These are phyloP conservation scores for Oryzias melastigma DNA, from an alignment of 2,113 vertebrate species.

Conservation along the genomic window DNA sequence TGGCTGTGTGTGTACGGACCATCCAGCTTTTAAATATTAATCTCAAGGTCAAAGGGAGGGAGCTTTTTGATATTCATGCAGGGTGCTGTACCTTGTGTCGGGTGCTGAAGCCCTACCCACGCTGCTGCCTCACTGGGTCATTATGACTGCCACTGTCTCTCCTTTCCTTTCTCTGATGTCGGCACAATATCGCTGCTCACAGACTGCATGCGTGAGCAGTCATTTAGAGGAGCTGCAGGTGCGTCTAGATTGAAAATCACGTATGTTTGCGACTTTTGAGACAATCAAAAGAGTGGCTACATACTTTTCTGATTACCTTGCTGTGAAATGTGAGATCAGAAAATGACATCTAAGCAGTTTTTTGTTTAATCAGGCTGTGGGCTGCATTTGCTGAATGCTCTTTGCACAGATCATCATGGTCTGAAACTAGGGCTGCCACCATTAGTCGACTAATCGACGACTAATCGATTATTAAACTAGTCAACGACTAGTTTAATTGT, in stretches of 20 bases:
- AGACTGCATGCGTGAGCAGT: slow-evolving; percentile 33
- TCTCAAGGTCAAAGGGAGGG: slow-evolving; percentile 78
- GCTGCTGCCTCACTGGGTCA: slow-evolving; percentile 59
- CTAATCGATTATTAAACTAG: too few relatives aligned
- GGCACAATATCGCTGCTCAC: slow-evolving; percentile 29
- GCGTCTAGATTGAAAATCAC: background rate
- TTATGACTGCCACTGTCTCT: slow-evolving; percentile 62
- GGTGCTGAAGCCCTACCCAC: slow-evolving; percentile 47
- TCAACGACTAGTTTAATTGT: too few relatives aligned
- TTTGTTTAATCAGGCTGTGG: too few relatives aligned
- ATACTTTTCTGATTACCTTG: background rate
- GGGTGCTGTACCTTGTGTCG: slow-evolving; percentile 61
- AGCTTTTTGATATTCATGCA: slow-evolving; percentile 78
- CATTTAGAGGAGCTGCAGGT: slow-evolving; percentile 37
- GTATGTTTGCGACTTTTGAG: background rate
- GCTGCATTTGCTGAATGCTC: too few relatives aligned
- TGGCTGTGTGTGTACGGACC: slow-evolving; percentile 41
- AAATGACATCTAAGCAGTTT: too few relatives aligned
- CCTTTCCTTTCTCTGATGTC: slow-evolving; percentile 42
- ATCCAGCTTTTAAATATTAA: slow-evolving; percentile 77
- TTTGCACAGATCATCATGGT: too few relatives aligned
- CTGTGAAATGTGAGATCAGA: too few relatives aligned
- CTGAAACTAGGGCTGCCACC: too few relatives aligned
- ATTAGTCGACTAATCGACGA: too few relatives aligned
- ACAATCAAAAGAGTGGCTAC: background rate